Percentiles rank a stretch among this genome's conserved stretches.
These are phyloP conservation scores for Drosophila parabipectinata DNA, from an alignment of 1,140 invertebrate species.

Conservation along the genomic window DNA sequence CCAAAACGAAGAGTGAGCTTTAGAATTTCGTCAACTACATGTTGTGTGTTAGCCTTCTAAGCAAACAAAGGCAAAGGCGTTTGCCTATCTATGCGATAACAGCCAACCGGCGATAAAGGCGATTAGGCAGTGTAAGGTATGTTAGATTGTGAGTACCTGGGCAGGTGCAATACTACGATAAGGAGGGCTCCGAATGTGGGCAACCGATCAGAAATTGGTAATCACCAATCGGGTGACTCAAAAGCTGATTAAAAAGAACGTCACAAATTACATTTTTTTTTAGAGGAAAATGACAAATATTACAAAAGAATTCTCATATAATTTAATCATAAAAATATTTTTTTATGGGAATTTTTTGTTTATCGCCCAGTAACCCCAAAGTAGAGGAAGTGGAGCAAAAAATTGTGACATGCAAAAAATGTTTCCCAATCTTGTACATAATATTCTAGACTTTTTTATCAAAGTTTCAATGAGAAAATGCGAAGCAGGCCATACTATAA, in stretches of 20 bases:
- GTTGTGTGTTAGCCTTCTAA: conserved; percentile 25
- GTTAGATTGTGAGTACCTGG: not conserved
- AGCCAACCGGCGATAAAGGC: conserved; percentile 56
- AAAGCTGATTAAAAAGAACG: not conserved
- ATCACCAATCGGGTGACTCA: conserved; percentile 21
- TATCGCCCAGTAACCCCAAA: not conserved
- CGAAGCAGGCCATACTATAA: conserved; percentile 1
- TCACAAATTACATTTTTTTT: no score
- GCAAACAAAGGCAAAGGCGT: conserved; percentile 58
- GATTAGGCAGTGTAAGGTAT: conserved; percentile 58
- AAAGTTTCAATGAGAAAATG: conserved; percentile 6
- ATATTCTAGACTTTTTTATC: no score
- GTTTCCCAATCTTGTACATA: not conserved
- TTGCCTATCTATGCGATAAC: conserved; percentile 70
- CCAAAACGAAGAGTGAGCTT: conserved; percentile 26
- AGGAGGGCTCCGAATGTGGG: not conserved
- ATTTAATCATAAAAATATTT: not conserved
- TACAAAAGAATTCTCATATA: no score
- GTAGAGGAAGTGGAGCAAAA: not conserved
- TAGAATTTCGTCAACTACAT: conserved; percentile 39
- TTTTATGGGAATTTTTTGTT: not conserved
- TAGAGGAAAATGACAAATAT: no score
- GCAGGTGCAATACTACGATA: not conserved
- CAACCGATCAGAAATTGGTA: not conserved
- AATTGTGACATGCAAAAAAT: conserved; percentile 1